Conservation (phyloP, 2,888 invertebrate genomes). For the Prenolepis imparis region DNA sequence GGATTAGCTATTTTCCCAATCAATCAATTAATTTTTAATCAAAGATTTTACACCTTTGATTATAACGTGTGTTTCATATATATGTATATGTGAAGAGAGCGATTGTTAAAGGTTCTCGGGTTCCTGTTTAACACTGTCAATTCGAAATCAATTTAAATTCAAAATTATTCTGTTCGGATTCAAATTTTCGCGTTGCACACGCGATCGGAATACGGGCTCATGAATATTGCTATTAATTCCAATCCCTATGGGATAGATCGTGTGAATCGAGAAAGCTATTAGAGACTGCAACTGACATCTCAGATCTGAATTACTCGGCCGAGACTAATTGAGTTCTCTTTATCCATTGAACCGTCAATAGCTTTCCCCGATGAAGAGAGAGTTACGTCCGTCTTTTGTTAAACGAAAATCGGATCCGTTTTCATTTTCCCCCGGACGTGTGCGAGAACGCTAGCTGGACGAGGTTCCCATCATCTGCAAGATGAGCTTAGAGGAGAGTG, state of each 20-base stretch:
- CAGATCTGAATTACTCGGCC: background rate
- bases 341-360: constrained; percentile 7
- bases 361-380: constrained; percentile 12
- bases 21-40: background rate
- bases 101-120: background rate
- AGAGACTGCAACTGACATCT: too few species aligned
- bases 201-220: background rate
- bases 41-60: background rate
- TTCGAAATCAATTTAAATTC: background rate
- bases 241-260: background rate
- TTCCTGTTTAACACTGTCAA: background rate
- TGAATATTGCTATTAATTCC: background rate
- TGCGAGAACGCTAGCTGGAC: background rate
- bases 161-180: background rate
- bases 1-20: background rate
- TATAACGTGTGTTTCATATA: background rate
- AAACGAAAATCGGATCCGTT: constrained; percentile 34
- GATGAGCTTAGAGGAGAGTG: constrained; percentile 1
- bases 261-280: background rate
- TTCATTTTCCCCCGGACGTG: constrained; percentile 56
- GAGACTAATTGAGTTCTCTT: background rate
- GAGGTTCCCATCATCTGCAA: background rate
- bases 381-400: constrained; percentile 28
- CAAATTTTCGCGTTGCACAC: background rate
- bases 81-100: background rate